phyloP scores from a whole-genome alignment of 1,140 invertebrate genomes.

The Hormaphis cornu region DNA sequence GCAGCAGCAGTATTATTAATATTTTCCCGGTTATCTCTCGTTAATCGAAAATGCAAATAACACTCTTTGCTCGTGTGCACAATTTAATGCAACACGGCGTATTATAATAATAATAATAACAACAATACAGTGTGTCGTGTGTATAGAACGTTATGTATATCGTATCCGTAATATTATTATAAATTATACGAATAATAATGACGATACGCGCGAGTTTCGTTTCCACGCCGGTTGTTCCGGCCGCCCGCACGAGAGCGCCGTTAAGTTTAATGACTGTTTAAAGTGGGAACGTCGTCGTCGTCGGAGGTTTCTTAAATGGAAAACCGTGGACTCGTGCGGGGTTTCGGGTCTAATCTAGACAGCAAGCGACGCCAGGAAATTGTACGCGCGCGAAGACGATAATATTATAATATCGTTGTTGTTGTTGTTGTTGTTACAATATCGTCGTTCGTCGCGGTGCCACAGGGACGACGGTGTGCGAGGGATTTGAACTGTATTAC shows the following conservation, averaged over 20 bases:
- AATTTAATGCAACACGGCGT: no score
- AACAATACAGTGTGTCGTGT: no score
- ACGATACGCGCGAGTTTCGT: slow-evolving; percentile 8
- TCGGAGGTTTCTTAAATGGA: slow-evolving; percentile 18
- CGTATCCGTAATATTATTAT: no score
- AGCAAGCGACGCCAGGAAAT: slow-evolving; percentile 30
- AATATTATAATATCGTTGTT: slow-evolving; percentile 5
- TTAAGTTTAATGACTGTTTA: slow-evolving; percentile 31
- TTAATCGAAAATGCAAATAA: slow-evolving; percentile 3
- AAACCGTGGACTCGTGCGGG: neutral
- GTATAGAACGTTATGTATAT: no score
- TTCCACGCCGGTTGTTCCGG: slow-evolving; percentile 3
- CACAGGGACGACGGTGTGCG: no score
- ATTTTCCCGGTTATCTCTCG: neutral
- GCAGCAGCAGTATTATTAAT: no score
- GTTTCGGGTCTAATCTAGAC: slow-evolving; percentile 24
- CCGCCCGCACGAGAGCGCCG: neutral
- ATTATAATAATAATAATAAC: no score
- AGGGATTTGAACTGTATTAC: no score
- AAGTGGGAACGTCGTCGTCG: neutral
- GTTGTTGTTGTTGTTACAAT: no score
- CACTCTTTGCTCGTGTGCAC: neutral
- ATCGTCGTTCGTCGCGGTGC: no score
- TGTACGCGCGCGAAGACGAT: no score
- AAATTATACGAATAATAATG: no score